These are phyloP conservation scores for Abrostola triplasia DNA, from an alignment of 2,888 invertebrate species.

Conservation along the genomic window DNA sequence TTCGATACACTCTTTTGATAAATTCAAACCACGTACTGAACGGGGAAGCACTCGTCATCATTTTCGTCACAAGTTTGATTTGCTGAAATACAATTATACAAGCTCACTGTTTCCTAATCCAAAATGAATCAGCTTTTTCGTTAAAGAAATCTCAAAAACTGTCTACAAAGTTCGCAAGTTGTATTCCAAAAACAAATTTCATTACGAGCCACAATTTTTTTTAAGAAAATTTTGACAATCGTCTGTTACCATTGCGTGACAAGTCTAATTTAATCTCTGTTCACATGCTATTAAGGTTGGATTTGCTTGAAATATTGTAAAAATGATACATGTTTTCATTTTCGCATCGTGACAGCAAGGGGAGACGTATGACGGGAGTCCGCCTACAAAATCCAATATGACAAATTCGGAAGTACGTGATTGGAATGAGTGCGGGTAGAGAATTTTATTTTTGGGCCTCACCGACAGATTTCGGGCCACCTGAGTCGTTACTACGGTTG, in stretches of 20 bases:
- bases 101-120: conserved; percentile 22
- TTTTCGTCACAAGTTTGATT: conserved; percentile 14
- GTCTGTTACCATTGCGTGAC: conserved; percentile 51
- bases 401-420: conserved; percentile 88
- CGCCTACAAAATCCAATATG: conserved; percentile 87
- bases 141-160: conserved; percentile 44
- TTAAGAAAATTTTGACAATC: conserved; percentile 58
- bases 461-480: conserved; percentile 66
- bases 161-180: conserved; percentile 56
- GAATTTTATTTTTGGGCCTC: conserved; percentile 78
- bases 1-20: too few relatives aligned
- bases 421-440: conserved; percentile 81
- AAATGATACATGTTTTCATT: conserved; percentile 86
- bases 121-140: conserved; percentile 50
- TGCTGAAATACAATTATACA: conserved; percentile 15
- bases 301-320: conserved; percentile 51
- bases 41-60: background rate
- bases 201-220: conserved; percentile 64
- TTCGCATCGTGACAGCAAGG: conserved; percentile 82
- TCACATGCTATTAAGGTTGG: conserved; percentile 57
- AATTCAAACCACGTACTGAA: too few relatives aligned
- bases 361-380: conserved; percentile 81
- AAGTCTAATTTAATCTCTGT: conserved; percentile 55
- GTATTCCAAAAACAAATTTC: conserved; percentile 68
- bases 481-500: conserved; percentile 66